Percentiles rank a stretch among this genome's conserved stretches.
Conservation (phyloP, 1,140 invertebrate genomes). For the Colletes gigas region DNA sequence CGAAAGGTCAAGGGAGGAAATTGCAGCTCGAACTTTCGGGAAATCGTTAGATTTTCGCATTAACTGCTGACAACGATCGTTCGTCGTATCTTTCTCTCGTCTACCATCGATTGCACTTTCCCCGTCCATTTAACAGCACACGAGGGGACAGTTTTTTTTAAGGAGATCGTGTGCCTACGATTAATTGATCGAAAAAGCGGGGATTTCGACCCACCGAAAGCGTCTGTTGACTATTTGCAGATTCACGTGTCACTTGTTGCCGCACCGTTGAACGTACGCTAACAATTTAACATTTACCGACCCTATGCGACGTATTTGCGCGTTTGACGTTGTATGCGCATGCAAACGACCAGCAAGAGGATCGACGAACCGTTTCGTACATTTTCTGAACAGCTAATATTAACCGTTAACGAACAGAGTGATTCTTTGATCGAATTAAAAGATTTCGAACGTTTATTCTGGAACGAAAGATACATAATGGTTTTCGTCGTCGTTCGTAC, state of each 20-base stretch:
- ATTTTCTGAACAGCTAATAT: too few species aligned
- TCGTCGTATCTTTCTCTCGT: neutral
- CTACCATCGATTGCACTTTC: neutral
- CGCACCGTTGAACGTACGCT: neutral
- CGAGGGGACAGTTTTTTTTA: too few species aligned
- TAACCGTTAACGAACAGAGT: too few species aligned
- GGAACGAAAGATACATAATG: too few species aligned
- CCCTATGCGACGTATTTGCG: too few species aligned
- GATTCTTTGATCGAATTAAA: too few species aligned
- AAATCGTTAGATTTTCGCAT: neutral
- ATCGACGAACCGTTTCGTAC: neutral
- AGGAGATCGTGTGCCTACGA: too few species aligned
- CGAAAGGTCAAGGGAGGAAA: slow-evolving; percentile 36
- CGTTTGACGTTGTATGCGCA: too few species aligned
- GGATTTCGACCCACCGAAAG: neutral
- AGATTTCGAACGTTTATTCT: too few species aligned
- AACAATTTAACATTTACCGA: neutral
- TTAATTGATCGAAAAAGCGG: neutral
- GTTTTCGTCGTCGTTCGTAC: slow-evolving; percentile 17
- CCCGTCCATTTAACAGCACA: too few species aligned
- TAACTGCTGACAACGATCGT: neutral
- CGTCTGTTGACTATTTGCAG: neutral
- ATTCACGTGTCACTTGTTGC: slow-evolving; percentile 12
- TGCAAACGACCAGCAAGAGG: neutral
- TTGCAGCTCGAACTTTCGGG: slow-evolving; percentile 28